Evolutionary conservation across 2,797 vertebrate genomes (phyloP).

Genomic region (Eutrigla gurnardus): DNA sequence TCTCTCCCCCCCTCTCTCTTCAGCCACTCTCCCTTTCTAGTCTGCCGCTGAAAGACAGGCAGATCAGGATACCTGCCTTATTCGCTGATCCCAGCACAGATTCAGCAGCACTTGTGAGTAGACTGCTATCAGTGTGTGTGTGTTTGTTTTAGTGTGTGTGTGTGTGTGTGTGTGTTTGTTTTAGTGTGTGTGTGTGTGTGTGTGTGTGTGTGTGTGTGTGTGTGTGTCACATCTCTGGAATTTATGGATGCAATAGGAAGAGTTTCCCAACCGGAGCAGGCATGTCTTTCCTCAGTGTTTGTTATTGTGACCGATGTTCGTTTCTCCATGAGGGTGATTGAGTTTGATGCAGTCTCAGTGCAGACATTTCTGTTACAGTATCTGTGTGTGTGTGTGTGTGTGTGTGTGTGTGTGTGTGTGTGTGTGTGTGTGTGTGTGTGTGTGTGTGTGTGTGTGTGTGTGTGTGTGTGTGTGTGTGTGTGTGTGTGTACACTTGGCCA

Average conservation of each 20-base stretch:
- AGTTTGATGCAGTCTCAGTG: slow-evolving; percentile 10
- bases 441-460: slow-evolving; percentile 10
- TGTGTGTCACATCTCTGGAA: slow-evolving; percentile 51
- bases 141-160: too few relatives aligned
- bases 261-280: slow-evolving; percentile 35
- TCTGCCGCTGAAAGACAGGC: slow-evolving; percentile 29
- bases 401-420: not conserved
- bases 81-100: slow-evolving; percentile 40
- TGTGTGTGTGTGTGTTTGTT: too few relatives aligned
- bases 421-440: slow-evolving; percentile 5
- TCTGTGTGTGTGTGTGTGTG: not conserved
- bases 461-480: slow-evolving; percentile 1
- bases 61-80: slow-evolving; percentile 48
- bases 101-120: slow-evolving; percentile 62
- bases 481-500: not conserved
- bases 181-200: not conserved
- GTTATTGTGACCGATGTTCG: slow-evolving; percentile 25
- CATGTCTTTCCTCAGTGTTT: slow-evolving; percentile 27
- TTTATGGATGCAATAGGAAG: slow-evolving; percentile 18
- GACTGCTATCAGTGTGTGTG: slow-evolving; percentile 11
- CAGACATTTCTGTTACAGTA: slow-evolving; percentile 14
- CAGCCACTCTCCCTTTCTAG: slow-evolving; percentile 32
- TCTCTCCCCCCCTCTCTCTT: slow-evolving; percentile 37
- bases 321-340: not conserved
- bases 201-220: slow-evolving; percentile 38